Evolutionary conservation across 2,888 invertebrate genomes (phyloP), one percentile per base, ranked within the genome.

Genomic region (Latrodectus hesperus): DNA sequence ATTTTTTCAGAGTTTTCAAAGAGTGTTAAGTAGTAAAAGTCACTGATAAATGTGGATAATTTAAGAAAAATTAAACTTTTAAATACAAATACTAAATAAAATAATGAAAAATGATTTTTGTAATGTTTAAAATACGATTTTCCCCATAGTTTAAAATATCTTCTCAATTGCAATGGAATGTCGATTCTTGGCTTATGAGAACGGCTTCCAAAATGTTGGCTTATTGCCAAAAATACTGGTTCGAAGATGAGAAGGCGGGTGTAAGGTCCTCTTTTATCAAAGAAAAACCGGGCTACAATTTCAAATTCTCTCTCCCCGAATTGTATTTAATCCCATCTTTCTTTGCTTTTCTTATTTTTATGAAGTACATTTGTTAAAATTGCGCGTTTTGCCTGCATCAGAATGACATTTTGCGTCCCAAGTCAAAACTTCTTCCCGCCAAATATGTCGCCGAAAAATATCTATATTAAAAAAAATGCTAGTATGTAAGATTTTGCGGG

Each of bases 121-220:
- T 38, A 38, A 38, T 38, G 38, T 38, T 38, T 38, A 38, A 38
- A 38, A 38, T 38, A 38, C 6, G 38, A 38, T 38, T 38, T 38
- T 38, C 6, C 38, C 38, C 38, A 38, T 38, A 38, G 38, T 6
- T 38, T 38, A 3, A 38, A 38, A 38, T 38, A 38, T 38, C 38
- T 38, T 38, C 38, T 38, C 38, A 38, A 38, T 38, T 38, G 38
- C 70, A 71, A 71, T n/a, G 65, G 51, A 79, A 70, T 79, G 79
- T 85, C 79, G 85, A 85, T 85, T 80, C 74, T 75, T 82, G 38
- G 16, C 52, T 49, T 82, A 82, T 64, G 79, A 80, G 26, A 64
- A 55, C 70, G 65, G 64, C 60, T 75, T 75, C 84, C 67, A 79
- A 79, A 79, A 79, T 79, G 38, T 78, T 85, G 85, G 85, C 85